A percentile compares a stretch with the other conserved stretches of the same genome.
Conservation (phyloP, 2,888 invertebrate species). For the Hyposoter didymator region DNA sequence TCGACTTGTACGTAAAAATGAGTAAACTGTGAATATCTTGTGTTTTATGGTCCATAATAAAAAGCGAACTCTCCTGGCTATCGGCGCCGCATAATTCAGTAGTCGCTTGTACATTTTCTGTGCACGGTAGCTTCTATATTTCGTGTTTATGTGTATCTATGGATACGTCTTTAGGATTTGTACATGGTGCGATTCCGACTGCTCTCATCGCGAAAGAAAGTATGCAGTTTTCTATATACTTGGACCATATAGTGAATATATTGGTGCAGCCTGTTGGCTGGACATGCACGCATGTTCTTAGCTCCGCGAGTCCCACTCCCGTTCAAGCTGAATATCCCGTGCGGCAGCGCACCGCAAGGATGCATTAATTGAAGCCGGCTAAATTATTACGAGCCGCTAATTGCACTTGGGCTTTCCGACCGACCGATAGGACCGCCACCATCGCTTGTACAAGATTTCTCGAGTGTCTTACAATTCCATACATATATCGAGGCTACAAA, state of each 20-base stretch:
- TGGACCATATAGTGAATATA: slow-evolving; percentile 40
- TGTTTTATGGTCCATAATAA: slow-evolving; percentile 7
- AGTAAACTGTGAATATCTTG: slow-evolving; percentile 22
- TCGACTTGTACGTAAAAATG: neutral
- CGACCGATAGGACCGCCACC: slow-evolving; percentile 47
- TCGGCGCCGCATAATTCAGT: slow-evolving; percentile 25
- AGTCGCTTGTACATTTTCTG: slow-evolving; percentile 5
- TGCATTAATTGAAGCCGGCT: slow-evolving; percentile 81
- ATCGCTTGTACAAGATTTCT: slow-evolving; percentile 3
- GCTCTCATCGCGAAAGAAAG: slow-evolving; percentile 43
- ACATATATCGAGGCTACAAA: slow-evolving; percentile 9
- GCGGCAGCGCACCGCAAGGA: slow-evolving; percentile 69
- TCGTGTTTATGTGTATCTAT: neutral
- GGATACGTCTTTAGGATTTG: neutral
- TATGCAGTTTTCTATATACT: slow-evolving; percentile 20
- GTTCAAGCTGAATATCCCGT: slow-evolving; percentile 46
- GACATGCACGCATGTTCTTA: slow-evolving; percentile 11
- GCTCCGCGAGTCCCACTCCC: neutral
- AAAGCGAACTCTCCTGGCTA: slow-evolving; percentile 14
- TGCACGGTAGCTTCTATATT: slow-evolving; percentile 37
- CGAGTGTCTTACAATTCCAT: slow-evolving; percentile 2
- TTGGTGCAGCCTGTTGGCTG: slow-evolving; percentile 10
- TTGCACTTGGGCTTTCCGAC: slow-evolving; percentile 74
- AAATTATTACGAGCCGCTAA: slow-evolving; percentile 82
- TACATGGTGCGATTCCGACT: slow-evolving; percentile 29